Conservation (phyloP, 2,797 vertebrate genomes). For the Phoeniculus purpureus region DNA sequence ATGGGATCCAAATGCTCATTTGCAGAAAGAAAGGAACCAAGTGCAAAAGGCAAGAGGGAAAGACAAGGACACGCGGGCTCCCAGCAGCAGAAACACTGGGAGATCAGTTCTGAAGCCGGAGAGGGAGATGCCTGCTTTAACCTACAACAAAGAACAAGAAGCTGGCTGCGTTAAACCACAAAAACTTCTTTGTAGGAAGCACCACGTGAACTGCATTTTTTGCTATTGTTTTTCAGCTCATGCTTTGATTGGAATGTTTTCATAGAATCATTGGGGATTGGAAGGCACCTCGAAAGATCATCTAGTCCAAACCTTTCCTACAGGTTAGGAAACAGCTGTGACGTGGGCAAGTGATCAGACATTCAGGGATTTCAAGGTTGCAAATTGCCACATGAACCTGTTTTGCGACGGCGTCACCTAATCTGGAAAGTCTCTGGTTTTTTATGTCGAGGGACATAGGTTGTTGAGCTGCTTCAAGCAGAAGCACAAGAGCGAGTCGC, state of each 20-base stretch:
- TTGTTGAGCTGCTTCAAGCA: not conserved
- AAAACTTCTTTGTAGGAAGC: not conserved
- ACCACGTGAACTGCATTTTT: not conserved
- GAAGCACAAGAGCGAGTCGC: not conserved
- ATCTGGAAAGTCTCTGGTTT: accelerated
- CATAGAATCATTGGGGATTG: too few relatives aligned
- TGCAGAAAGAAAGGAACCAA: not conserved
- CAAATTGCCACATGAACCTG: not conserved
- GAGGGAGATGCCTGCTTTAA: not conserved
- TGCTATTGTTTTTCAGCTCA: not conserved
- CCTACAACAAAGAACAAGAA: not conserved
- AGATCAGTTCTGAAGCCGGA: not conserved
- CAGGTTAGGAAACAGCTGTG: not conserved
- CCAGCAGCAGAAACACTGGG: not conserved
- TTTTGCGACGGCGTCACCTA: not conserved
- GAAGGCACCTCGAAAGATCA: too few relatives aligned
- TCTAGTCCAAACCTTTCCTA: not conserved
- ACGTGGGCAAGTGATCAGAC: not conserved
- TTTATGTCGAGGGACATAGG: not conserved
- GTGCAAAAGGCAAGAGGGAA: not conserved
- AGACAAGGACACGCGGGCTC: not conserved
- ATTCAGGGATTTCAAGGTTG: not conserved
- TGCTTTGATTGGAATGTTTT: too few relatives aligned
- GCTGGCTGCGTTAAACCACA: not conserved
- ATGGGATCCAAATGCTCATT: slow-evolving; percentile 5